Evolutionary conservation across 2,797 vertebrate species (phyloP).

Genomic region (Pelochelys cantorii): DNA sequence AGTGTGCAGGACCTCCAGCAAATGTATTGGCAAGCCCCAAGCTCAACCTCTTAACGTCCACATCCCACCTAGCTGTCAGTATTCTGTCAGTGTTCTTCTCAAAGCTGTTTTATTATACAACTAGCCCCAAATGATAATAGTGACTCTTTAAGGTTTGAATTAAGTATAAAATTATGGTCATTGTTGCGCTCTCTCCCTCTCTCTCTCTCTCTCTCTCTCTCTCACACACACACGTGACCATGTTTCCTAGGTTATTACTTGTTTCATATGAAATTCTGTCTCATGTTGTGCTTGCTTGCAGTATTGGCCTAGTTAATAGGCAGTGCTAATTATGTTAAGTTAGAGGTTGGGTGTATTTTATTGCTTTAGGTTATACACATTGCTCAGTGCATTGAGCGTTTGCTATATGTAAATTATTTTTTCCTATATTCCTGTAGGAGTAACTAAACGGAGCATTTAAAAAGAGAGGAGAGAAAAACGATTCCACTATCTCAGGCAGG

Average conservation of each 20-base stretch:
- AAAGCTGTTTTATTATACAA: rapidly evolving
- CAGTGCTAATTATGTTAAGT: slow-evolving; percentile 43
- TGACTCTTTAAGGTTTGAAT: not conserved
- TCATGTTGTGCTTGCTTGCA: slow-evolving; percentile 18
- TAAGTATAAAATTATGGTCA: not conserved
- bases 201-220: not conserved
- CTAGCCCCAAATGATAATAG: not conserved
- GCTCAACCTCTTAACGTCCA: not conserved
- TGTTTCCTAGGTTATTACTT: not conserved
- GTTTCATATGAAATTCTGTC: not conserved
- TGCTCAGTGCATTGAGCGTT: not conserved
- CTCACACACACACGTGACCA: not conserved
- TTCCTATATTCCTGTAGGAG: slow-evolving; percentile 22
- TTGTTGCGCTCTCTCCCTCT: not conserved
- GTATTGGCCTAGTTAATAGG: slow-evolving; percentile 22
- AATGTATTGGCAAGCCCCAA: not conserved
- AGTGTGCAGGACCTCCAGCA: not conserved
- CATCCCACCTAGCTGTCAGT: not conserved
- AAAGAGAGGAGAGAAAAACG: not conserved
- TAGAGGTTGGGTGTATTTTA: slow-evolving; percentile 10
- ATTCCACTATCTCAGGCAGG: not conserved
- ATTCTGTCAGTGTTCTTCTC: not conserved
- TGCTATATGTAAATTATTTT: not conserved
- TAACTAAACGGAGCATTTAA: slow-evolving; percentile 10
- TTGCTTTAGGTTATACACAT: not conserved